phyloP scores from a whole-genome alignment of 1,140 invertebrate genomes.

The Ptiloglossa arizonensis region DNA sequence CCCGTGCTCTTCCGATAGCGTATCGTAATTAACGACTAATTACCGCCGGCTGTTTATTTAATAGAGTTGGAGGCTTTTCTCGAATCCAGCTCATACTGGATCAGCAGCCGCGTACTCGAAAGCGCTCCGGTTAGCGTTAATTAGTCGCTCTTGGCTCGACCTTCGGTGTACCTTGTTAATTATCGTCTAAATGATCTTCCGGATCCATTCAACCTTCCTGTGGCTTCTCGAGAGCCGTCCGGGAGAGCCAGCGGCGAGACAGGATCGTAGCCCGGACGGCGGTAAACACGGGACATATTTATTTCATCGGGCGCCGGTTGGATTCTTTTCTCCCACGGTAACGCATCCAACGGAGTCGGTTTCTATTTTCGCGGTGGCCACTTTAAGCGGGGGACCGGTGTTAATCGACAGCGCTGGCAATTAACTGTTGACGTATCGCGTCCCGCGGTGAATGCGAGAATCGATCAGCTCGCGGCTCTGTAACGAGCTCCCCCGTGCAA shows the following conservation, averaged over 20 bases:
- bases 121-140: conserved; percentile 34
- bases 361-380: conserved; percentile 23
- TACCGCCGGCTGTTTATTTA: conserved; percentile 27
- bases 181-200: conserved; percentile 47
- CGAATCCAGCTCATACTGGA: conserved; percentile 7
- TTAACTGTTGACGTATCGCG: conserved; percentile 42
- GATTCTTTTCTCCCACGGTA: conserved; percentile 40
- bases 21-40: conserved; percentile 54
- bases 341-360: not conserved
- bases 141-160: conserved; percentile 42
- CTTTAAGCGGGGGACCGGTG: conserved; percentile 11
- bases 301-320: conserved; percentile 13
- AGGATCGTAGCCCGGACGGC: conserved; percentile 4
- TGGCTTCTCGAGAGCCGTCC: not conserved
- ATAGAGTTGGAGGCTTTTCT: conserved; percentile 34
- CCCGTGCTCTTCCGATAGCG: not conserved
- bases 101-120: conserved; percentile 8
- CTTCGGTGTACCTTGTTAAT: conserved; percentile 46
- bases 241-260: not conserved
- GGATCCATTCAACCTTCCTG: conserved; percentile 24
- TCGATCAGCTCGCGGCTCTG: conserved; percentile 12
- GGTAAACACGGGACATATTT: conserved; percentile 32
- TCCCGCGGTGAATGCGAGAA: conserved; percentile 20
- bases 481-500: not conserved
- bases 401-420: conserved; percentile 46